A percentile compares a stretch with the other conserved stretches of the same genome.
Evolutionary conservation across 2,797 vertebrate species (phyloP).

Genomic region (Hephaestus fuliginosus): DNA sequence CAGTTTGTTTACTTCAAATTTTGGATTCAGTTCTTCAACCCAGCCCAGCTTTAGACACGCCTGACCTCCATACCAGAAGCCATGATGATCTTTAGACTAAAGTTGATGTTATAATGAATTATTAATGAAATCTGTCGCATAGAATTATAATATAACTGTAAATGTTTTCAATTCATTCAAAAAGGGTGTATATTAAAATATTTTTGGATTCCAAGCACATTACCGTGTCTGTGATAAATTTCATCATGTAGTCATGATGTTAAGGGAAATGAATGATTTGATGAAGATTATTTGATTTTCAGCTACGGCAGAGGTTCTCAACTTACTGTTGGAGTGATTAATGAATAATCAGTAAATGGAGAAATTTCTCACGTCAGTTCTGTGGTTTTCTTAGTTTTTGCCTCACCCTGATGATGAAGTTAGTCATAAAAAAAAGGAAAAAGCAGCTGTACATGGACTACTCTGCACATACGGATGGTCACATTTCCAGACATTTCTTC

Average conservation of each 20-base stretch:
- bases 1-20: conserved; percentile 21
- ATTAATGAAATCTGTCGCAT: conserved; percentile 19
- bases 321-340: background rate
- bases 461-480: background rate
- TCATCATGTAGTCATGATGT: background rate
- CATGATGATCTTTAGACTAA: conserved; percentile 33
- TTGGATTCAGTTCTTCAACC: conserved; percentile 18
- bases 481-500: background rate
- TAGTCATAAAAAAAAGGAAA: background rate
- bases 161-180: conserved; percentile 70
- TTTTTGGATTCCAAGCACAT: conserved; percentile 42
- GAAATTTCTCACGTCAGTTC: background rate
- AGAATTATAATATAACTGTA: conserved; percentile 39
- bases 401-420: background rate
- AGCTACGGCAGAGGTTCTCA: background rate
- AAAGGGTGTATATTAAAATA: conserved; percentile 71
- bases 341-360: background rate
- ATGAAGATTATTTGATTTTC: background rate
- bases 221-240: background rate
- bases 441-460: background rate
- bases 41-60: conserved; percentile 56
- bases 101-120: conserved; percentile 6
- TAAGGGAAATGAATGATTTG: background rate
- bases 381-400: background rate
- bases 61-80: conserved; percentile 54